Conservation (phyloP, 2,113 vertebrate genomes). For the Tenebrosternarchus preto region DNA sequence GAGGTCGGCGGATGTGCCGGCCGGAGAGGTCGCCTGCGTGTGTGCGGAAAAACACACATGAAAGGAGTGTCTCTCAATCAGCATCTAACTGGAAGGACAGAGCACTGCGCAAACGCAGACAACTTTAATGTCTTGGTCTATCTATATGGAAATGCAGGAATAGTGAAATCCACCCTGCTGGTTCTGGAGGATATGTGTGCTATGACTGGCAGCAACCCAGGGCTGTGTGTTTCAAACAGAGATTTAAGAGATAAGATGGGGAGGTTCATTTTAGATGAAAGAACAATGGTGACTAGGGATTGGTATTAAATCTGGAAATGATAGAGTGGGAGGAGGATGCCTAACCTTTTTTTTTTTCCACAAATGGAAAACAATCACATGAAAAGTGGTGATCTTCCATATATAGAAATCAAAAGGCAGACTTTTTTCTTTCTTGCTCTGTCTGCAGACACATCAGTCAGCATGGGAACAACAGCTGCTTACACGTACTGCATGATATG, state of each 20-base stretch:
- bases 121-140: slow-evolving; percentile 73
- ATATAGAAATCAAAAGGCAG: slow-evolving; percentile 55
- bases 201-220: slow-evolving; percentile 58
- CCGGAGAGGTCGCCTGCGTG: slow-evolving; percentile 27
- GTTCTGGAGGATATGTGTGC: slow-evolving; percentile 46
- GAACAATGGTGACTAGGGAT: slow-evolving; percentile 66
- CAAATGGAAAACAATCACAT: slow-evolving; percentile 49
- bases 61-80: slow-evolving; percentile 68
- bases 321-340: slow-evolving; percentile 6
- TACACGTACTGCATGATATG: not conserved
- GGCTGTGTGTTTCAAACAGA: slow-evolving; percentile 51
- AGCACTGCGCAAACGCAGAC: slow-evolving; percentile 63
- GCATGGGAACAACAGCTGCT: not conserved
- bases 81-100: slow-evolving; percentile 68
- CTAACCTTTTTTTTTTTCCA: slow-evolving; percentile 39
- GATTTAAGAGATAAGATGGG: slow-evolving; percentile 64
- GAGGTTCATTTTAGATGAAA: slow-evolving; percentile 57
- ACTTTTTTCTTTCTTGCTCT: slow-evolving; percentile 19
- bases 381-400: slow-evolving; percentile 57
- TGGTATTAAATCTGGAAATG: slow-evolving; percentile 67
- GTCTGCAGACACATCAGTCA: not conserved
- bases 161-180: slow-evolving; percentile 47
- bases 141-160: slow-evolving; percentile 79
- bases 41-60: slow-evolving; percentile 63
- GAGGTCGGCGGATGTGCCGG: slow-evolving; percentile 27